These are phyloP conservation scores for Drosophila picticornis DNA, from an alignment of 2,888 invertebrate species.

Conservation along the genomic window DNA sequence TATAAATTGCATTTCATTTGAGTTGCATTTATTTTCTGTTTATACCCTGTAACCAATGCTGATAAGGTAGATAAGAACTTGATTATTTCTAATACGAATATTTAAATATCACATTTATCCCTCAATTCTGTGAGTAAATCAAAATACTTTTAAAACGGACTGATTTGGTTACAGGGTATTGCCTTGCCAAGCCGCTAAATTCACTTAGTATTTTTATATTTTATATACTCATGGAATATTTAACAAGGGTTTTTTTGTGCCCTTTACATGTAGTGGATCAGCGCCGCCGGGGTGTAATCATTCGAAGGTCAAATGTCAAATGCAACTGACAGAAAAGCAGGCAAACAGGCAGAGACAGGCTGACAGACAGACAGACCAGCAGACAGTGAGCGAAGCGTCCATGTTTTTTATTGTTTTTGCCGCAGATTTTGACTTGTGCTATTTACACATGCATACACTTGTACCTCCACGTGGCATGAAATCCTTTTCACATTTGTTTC, in stretches of 20 bases:
- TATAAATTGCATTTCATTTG: slow-evolving; percentile 61
- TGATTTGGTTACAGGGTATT: slow-evolving; percentile 5
- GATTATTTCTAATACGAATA: background rate
- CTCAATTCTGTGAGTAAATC: background rate
- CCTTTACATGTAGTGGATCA: slow-evolving; percentile 45
- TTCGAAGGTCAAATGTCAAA: slow-evolving; percentile 68
- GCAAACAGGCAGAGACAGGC: slow-evolving; percentile 16
- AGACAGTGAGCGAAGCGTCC: slow-evolving; percentile 42
- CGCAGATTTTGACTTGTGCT: slow-evolving; percentile 45
- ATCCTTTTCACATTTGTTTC: background rate
- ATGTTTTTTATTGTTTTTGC: slow-evolving; percentile 49
- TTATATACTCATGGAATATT: slow-evolving; percentile 53
- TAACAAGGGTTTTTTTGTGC: slow-evolving; percentile 46
- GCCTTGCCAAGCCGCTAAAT: background rate
- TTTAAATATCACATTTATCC: background rate
- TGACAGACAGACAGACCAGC: slow-evolving; percentile 21
- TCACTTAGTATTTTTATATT: slow-evolving; percentile 24
- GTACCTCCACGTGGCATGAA: slow-evolving; percentile 1
- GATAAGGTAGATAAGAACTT: too few species aligned
- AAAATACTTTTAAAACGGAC: background rate
- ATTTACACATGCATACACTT: slow-evolving; percentile 23
- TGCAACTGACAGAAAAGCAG: slow-evolving; percentile 41
- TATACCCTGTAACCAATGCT: slow-evolving; percentile 17
- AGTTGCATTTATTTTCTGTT: slow-evolving; percentile 16
- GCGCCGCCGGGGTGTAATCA: slow-evolving; percentile 14